Evolutionary conservation across 2,888 invertebrate species (phyloP).

Genomic region (Allolobophora icterica): DNA sequence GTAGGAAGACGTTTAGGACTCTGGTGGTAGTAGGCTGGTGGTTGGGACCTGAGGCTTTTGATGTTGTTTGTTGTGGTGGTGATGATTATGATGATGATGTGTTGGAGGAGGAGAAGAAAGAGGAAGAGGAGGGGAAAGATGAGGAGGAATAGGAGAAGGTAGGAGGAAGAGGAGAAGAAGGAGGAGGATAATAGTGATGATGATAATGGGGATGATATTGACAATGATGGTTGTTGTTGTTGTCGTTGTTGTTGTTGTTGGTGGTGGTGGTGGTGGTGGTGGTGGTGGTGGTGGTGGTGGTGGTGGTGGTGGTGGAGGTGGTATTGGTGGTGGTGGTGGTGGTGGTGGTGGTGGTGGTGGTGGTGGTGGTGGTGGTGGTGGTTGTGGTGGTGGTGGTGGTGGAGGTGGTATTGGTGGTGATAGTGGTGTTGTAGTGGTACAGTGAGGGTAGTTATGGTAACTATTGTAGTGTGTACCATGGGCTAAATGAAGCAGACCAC

Average conservation of each 20-base stretch:
- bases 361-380: background rate
- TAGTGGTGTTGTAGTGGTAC: too few species aligned
- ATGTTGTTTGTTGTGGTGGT: background rate
- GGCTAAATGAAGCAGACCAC: too few species aligned
- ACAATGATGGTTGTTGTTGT: conserved; percentile 18
- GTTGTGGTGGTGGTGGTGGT: conserved; percentile 31
- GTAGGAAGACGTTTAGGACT: conserved; percentile 30
- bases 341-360: conserved; percentile 15
- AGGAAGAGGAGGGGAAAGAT: too few species aligned
- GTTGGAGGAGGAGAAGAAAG: too few species aligned
- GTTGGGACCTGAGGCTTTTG: background rate
- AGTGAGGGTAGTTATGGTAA: conserved; percentile 27
- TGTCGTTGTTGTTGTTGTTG: conserved; percentile 29
- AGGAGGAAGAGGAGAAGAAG: too few species aligned
- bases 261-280: conserved; percentile 33
- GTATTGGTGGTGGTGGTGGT: background rate
- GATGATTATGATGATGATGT: background rate
- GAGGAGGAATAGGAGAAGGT: too few species aligned
- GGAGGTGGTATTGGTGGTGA: too few species aligned
- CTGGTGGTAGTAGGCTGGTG: background rate
- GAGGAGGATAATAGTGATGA: background rate
- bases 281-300: conserved; percentile 35
- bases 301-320: conserved; percentile 24
- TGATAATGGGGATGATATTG: conserved; percentile 31
- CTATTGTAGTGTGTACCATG: too few species aligned